Conservation (phyloP, 1,140 invertebrate genomes). For the Pinna nobilis region DNA sequence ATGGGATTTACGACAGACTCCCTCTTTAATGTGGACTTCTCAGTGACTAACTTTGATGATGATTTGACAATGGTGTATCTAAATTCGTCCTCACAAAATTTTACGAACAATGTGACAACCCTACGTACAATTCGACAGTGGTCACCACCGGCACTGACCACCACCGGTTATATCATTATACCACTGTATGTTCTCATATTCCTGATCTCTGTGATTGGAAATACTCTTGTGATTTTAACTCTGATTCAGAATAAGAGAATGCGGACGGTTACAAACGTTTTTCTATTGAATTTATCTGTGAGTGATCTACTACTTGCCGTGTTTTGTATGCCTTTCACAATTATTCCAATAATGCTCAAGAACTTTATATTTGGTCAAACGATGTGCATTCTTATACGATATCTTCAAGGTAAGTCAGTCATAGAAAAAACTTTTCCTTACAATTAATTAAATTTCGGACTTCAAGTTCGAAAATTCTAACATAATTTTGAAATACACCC, state of each 20-base stretch:
- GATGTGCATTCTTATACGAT: constrained; percentile 90
- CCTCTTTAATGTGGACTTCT: no score
- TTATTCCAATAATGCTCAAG: constrained; percentile 86
- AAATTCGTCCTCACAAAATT: no score
- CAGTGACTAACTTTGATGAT: no score
- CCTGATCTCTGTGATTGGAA: constrained; percentile 85
- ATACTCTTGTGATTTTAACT: constrained; percentile 87
- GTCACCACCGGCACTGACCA: constrained; percentile 19
- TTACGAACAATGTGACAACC: no score
- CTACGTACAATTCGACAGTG: no score
- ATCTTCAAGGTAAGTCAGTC: constrained; percentile 81
- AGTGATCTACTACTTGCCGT: constrained; percentile 87
- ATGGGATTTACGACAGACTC: no score
- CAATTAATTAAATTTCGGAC: no score
- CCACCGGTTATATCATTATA: constrained; percentile 75
- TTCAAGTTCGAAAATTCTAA: no score
- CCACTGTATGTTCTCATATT: constrained; percentile 87
- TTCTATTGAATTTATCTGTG: constrained; percentile 86
- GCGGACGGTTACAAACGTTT: constrained; percentile 92
- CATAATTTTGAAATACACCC: no score
- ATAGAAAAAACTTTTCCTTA: no score
- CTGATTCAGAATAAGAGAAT: constrained; percentile 88
- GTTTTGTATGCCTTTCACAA: constrained; percentile 91
- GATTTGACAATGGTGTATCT: no score
- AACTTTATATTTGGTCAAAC: constrained; percentile 88